Evolutionary conservation across 35 echinoderm and acorn worm genomes (phyloP), one percentile per base, ranked within the genome.

Genomic region (Lytechinus variegatus): DNA sequence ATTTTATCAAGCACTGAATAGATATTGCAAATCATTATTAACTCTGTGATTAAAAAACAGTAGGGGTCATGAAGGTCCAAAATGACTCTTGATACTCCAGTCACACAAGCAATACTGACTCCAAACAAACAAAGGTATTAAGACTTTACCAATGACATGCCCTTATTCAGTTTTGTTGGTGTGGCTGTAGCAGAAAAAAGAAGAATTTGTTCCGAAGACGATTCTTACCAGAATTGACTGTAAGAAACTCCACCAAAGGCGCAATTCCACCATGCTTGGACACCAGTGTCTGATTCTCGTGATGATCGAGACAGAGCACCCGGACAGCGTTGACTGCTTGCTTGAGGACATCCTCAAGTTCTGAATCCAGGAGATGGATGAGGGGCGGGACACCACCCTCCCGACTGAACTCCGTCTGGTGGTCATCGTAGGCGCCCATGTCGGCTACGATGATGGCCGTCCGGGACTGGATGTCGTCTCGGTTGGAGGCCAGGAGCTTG

Each of bases 171-270:
- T 44, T 44, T 44, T 44, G 33, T 44, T 2, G 33, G 33, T 44
- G 33, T 44, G 33, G 2, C 33, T 44, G 33, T 44, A 1, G 33
- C 33, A 44, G 33, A 44, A 44, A 58, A 9, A 58, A 24, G 19
- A 79, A 33, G 27, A n/a, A n/a, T 5, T 14, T 90, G 52, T 9
- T 44, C 11, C 0, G 87, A 14, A 9, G 52, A 33, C 11, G 33
- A 60, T 33, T 91, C 87, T 44, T 96, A 99, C 98, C 92, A 86
- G 98, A 99, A 89, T 99, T 96, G 51, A 97, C 97, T 57, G 96
- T 95, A n/a, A 99, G 94, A 66, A 99, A 99, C 91, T 99, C 98
- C 58, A 97, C 96, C 79, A 99, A 60, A 33, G 98, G 98, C 91
- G 95, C 97, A 54, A 98, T 94, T 1, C 96, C 98, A 58, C 97